Base-by-base conservation (phyloP, 1,140 invertebrate genomes). In the Drosophila ironensis region DNA sequence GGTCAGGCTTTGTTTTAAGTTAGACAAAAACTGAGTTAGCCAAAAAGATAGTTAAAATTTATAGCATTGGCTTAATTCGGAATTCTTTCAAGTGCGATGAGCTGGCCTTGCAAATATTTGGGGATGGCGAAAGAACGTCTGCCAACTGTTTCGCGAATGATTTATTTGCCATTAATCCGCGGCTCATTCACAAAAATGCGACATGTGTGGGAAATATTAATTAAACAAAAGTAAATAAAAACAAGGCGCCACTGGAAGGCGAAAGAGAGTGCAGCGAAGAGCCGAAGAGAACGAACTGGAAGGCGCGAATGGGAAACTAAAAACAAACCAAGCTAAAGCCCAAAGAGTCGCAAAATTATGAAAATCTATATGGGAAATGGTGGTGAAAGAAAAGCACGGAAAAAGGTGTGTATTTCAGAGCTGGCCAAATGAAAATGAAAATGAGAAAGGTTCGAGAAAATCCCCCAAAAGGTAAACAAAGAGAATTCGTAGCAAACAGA, bases 351-450 rank as follows among this genome's bases (percentile, higher is more conserved):
- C 53, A 66, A 63, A 84, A 86, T 67, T 84, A 86, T 86, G 64
- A 78, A 86, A 86, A 84, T 80, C 80, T 64, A 86, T 81, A 78
- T 87, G 75, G 81, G 66, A 86, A 86, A 87, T 69, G 80, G 67
- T 57, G 52, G 45, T 16, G 50, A 63, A 69, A 51, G 47, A 45
- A 71, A 72, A 69, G 37, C 28, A 63, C 14, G 50, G 16, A 56
- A 27, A 44, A 25, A 40, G 25, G 51, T 47, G 68, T 64, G 54
- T 57, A 33, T 41, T 30, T 19, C 40, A 68, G n/a, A n/a, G n/a
- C 45, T 69, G 30, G 30, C 22, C 59, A 70, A 80, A 64, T 57
- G 56, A 74, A 77, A 61, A 54, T 52, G 60, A 30, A 33, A 33
- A 33, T 33, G 37, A 40, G 14, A 47, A 51, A 77, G 60, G 46